phyloP scores from a whole-genome alignment of 2,888 invertebrate species.

The Cryptocephalus moraei region DNA sequence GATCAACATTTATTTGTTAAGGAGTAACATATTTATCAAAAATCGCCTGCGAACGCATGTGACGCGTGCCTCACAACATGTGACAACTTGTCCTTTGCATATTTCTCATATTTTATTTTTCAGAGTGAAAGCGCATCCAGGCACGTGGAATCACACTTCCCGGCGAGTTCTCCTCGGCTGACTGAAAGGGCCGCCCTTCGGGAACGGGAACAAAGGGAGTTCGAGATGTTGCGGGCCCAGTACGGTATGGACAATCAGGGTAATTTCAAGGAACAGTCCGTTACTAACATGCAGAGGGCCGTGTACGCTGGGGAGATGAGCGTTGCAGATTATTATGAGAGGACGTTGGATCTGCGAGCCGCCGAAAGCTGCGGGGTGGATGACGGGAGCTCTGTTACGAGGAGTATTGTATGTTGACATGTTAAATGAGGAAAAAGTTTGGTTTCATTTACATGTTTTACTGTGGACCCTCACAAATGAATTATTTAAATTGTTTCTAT shows the following conservation, averaged over 20 bases:
- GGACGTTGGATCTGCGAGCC: conserved; percentile 62
- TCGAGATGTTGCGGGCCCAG: conserved; percentile 68
- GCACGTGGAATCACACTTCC: conserved; percentile 82
- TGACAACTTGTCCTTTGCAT: too few relatives aligned
- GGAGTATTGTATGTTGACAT: conserved; percentile 45
- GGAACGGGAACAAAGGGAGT: conserved; percentile 68
- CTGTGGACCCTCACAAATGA: too few relatives aligned
- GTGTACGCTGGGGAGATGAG: conserved; percentile 80
- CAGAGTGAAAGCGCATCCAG: conserved; percentile 55
- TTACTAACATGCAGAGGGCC: conserved; percentile 69
- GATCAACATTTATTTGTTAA: too few relatives aligned
- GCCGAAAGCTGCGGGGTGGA: conserved; percentile 73
- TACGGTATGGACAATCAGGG: conserved; percentile 87
- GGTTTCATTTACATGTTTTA: too few relatives aligned
- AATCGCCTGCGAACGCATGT: too few relatives aligned
- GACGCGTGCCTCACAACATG: too few relatives aligned
- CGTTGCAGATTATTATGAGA: conserved; percentile 75
- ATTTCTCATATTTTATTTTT: too few relatives aligned
- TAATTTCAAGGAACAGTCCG: conserved; percentile 61
- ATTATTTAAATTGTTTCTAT: too few relatives aligned
- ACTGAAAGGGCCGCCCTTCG: conserved; percentile 56
- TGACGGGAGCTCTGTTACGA: conserved; percentile 71
- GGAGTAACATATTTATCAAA: too few relatives aligned
- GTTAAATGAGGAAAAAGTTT: too few relatives aligned
- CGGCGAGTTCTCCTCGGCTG: conserved; percentile 40